Evolutionary conservation across 2,113 vertebrate genomes (phyloP).

Genomic region (Corythornis madagascariensis): DNA sequence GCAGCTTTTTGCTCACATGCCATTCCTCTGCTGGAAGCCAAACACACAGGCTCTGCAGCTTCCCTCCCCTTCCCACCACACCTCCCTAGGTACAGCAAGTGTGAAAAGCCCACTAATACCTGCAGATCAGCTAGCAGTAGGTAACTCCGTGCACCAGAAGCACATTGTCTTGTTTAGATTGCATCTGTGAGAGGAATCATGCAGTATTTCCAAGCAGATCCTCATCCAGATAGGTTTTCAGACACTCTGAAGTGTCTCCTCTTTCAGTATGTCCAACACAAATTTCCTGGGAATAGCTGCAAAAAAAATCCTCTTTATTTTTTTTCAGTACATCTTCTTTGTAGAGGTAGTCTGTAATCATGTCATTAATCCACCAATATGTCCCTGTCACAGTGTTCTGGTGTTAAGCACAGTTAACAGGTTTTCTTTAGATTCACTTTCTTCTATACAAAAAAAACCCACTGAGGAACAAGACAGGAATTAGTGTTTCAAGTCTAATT

Average conservation of each 20-base stretch:
- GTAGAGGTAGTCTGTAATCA: neutral
- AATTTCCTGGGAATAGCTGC: neutral
- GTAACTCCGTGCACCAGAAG: neutral
- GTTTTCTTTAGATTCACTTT: neutral
- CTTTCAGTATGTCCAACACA: neutral
- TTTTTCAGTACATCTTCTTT: neutral
- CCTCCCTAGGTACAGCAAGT: neutral
- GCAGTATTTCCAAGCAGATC: neutral
- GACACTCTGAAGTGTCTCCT: neutral
- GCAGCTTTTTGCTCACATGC: neutral
- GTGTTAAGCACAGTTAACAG: neutral
- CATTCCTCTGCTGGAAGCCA: constrained; percentile 30
- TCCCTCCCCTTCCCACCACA: neutral
- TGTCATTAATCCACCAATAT: neutral
- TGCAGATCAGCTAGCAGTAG: neutral
- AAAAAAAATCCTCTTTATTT: neutral
- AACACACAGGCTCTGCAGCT: neutral
- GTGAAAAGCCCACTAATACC: neutral
- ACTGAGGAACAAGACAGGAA: neutral
- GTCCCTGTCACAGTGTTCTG: neutral
- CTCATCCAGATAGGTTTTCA: neutral
- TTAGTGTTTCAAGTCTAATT: neutral
- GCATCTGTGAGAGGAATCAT: neutral
- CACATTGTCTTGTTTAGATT: neutral
- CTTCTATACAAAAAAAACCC: neutral